phyloP scores from a whole-genome alignment of 2,888 invertebrate species.

The Lochmaea capreae region DNA sequence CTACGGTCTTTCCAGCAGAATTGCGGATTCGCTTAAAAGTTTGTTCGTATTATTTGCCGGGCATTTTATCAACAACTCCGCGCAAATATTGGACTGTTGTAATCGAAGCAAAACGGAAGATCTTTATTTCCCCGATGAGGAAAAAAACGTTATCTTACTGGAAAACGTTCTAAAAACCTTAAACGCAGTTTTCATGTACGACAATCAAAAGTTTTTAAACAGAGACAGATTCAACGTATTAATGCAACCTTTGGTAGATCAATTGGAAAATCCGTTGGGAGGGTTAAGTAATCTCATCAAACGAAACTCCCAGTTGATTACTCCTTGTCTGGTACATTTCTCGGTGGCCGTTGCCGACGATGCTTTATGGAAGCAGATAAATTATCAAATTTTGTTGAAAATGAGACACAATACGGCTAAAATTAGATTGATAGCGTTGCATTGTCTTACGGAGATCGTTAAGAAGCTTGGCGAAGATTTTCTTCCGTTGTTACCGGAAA shows the following conservation, averaged over 20 bases:
- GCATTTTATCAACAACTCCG: constrained; percentile 85
- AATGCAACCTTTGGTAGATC: constrained; percentile 90
- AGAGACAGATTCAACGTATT: constrained; percentile 86
- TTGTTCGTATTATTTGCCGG: constrained; percentile 92
- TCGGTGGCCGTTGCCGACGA: constrained; percentile 87
- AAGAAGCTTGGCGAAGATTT: constrained; percentile 90
- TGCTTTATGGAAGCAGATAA: constrained; percentile 88
- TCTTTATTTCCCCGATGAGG: constrained; percentile 68
- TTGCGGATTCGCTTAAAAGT: constrained; percentile 86
- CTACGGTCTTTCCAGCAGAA: constrained; percentile 81
- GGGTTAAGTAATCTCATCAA: constrained; percentile 71
- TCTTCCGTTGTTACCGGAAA: constrained; percentile 89
- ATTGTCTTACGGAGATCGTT: constrained; percentile 82
- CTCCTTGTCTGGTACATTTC: constrained; percentile 86
- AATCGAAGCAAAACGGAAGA: constrained; percentile 72
- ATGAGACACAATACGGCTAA: constrained; percentile 81
- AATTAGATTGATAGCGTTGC: constrained; percentile 79
- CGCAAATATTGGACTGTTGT: constrained; percentile 76
- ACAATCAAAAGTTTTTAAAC: constrained; percentile 85
- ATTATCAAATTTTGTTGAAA: constrained; percentile 90
- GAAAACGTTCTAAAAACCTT: constrained; percentile 82
- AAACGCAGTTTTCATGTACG: constrained; percentile 82
- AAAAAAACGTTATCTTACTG: constrained; percentile 73
- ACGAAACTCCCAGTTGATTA: constrained; percentile 73
- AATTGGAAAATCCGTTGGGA: constrained; percentile 82